Conservation (phyloP, 1,140 invertebrate genomes). For the Frieseomelitta varia region DNA sequence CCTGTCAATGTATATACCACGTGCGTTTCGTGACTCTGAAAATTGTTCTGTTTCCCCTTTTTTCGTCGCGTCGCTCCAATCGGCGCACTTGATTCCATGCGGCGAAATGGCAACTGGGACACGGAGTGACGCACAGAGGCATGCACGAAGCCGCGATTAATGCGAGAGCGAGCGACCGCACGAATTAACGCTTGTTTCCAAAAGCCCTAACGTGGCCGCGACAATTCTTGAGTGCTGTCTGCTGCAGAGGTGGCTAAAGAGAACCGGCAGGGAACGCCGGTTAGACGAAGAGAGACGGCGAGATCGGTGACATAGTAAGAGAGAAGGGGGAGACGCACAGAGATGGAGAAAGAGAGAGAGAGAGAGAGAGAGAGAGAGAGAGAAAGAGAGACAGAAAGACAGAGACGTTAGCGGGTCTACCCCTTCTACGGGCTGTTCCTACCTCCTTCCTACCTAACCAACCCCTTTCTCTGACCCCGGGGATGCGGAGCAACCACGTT, state of each 20-base stretch:
- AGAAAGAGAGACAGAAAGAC: conserved; percentile 21
- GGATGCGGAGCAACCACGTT: conserved; percentile 79
- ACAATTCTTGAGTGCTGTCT: conserved; percentile 83
- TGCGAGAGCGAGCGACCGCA: conserved; percentile 75
- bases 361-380: conserved; percentile 7
- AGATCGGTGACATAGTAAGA: not conserved
- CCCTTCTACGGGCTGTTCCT: conserved; percentile 40
- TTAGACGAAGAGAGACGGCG: not conserved
- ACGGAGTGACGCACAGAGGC: conserved; percentile 48
- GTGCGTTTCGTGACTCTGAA: not conserved
- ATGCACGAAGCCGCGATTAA: conserved; percentile 62
- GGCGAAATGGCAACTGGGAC: conserved; percentile 45
- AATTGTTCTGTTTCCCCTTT: not conserved
- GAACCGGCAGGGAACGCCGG: conserved; percentile 13
- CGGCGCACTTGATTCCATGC: not conserved
- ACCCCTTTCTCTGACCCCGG: conserved; percentile 73
- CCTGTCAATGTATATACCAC: not conserved
- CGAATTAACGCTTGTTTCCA: conserved; percentile 81
- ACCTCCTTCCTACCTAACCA: conserved; percentile 61
- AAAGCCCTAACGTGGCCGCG: conserved; percentile 81
- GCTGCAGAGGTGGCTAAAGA: conserved; percentile 75
- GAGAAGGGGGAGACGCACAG: conserved; percentile 7
- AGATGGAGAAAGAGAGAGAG: not conserved
- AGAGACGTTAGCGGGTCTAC: conserved; percentile 20
- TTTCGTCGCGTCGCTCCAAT: not conserved